Evolutionary conservation across 2,888 invertebrate genomes (phyloP).

Genomic region (Habroteleia sp.): DNA sequence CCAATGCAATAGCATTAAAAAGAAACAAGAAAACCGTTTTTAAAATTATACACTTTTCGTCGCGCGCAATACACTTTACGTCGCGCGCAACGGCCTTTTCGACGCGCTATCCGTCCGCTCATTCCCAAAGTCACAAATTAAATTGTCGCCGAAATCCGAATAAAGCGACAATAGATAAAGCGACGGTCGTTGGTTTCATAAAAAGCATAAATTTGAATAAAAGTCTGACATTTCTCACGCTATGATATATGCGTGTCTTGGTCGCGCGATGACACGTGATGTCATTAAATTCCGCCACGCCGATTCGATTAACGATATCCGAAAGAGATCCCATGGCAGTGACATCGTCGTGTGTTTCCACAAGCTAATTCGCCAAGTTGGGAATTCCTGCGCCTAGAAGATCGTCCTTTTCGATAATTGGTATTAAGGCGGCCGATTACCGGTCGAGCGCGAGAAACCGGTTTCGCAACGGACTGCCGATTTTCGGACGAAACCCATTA

Average conservation of each 20-base stretch:
- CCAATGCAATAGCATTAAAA: too few species aligned
- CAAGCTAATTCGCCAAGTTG: constrained; percentile 58
- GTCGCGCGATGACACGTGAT: constrained; percentile 59
- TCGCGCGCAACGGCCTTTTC: too few species aligned
- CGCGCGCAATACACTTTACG: too few species aligned
- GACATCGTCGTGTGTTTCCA: constrained; percentile 60
- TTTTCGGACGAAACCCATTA: constrained; percentile 37
- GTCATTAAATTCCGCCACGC: constrained; percentile 64
- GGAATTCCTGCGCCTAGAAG: constrained; percentile 59
- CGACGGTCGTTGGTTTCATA: constrained; percentile 32
- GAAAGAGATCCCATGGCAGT: constrained; percentile 56
- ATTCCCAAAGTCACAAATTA: constrained; percentile 27
- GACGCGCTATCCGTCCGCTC: too few species aligned
- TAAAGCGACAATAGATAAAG: constrained; percentile 37
- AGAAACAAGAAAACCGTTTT: too few species aligned
- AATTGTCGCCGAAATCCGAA: constrained; percentile 36
- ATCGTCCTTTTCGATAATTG: constrained; percentile 63
- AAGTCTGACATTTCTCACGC: constrained; percentile 56
- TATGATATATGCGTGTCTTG: constrained; percentile 50
- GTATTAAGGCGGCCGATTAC: constrained; percentile 59
- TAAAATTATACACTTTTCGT: too few species aligned
- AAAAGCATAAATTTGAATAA: constrained; percentile 56
- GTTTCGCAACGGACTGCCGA: constrained; percentile 47
- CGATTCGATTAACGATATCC: constrained; percentile 63
- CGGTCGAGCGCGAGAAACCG: constrained; percentile 58